Percentiles rank a stretch among this genome's conserved stretches.
phyloP scores from a whole-genome alignment of 2,888 invertebrate species.

The Patella ulyssiponensis region DNA sequence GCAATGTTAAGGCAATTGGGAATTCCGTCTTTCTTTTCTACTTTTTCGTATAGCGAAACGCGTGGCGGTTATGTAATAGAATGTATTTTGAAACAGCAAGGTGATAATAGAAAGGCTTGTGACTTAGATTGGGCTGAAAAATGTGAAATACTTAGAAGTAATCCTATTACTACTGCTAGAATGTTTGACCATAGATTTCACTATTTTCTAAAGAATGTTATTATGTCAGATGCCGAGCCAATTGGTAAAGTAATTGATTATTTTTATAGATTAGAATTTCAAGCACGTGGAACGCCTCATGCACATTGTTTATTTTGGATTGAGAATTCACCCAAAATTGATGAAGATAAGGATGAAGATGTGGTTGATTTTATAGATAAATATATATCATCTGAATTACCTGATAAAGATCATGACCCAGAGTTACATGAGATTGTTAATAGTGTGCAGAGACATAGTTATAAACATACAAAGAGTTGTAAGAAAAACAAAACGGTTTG shows the following conservation, averaged over 20 bases:
- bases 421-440: constrained; percentile 39
- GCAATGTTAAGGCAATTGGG: constrained; percentile 29
- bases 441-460: constrained; percentile 35
- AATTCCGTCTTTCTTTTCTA: constrained; percentile 19
- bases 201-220: constrained; percentile 22
- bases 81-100: constrained; percentile 23
- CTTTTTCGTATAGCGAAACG: constrained; percentile 24
- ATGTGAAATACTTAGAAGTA: constrained; percentile 21
- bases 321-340: constrained; percentile 31
- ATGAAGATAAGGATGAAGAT: constrained; percentile 23
- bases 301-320: constrained; percentile 40
- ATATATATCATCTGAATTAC: constrained; percentile 35
- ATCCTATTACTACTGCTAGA: constrained; percentile 26
- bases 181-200: constrained; percentile 30
- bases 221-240: constrained; percentile 23
- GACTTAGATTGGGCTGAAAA: constrained; percentile 29
- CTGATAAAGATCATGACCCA: constrained; percentile 25
- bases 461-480: constrained; percentile 35
- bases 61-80: constrained; percentile 21
- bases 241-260: constrained; percentile 39
- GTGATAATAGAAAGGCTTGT: neutral
- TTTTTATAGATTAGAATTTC: constrained; percentile 44
- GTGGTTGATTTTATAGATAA: constrained; percentile 35
- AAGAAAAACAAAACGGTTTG: constrained; percentile 34
- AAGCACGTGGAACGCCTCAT: constrained; percentile 42